Evolutionary conservation across 2,797 vertebrate species (phyloP), one percentile per base, ranked within the genome.

Genomic region (Arnoldichthys spilopterus): DNA sequence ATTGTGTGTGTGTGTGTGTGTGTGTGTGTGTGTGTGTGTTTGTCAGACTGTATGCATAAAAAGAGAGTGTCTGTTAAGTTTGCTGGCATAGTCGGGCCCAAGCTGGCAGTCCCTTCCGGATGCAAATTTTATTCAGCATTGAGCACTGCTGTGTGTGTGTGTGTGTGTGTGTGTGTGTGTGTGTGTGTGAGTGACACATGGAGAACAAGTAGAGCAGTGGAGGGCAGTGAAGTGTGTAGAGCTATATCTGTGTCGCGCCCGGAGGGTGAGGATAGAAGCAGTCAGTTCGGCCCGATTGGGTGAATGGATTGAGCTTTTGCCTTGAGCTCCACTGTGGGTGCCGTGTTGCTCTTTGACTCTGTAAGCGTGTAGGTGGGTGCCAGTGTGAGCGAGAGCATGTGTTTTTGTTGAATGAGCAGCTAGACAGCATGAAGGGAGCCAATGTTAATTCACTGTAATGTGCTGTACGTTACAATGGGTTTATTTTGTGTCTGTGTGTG

Each of bases 221-320:
- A 59, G 71, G 51, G 34, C 68, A 82, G 51, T 80, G 72, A 77
- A 78, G 78, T 76, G 80, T 76, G 79, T 74, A 77, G 16, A 18
- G 76, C 54, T 73, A 32, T 58, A 67, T 49, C 51, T 58, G 6
- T 80, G 66, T 45, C 56, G 37, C 34, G 11, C 68, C 73, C 61
- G 64, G 67, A 71, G 73, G 78, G 64, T 15, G 45, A 56, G 47
- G 24, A 34, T 61, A 22, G 26, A 32, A 54, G 56, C 78, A 69
- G 63, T 69, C 37, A 68, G 59, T 80, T 62, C 43, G 34, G 18
- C 26, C 72, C 30, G 49, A 6, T 59, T 70, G 37, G 26, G 32
- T 54, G 56, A 69, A 54, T 67, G 16, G 45, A 70, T 76, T 53
- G 15, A 34, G 68, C 43, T 26, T 61, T 4, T 1, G 12, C 62